phyloP scores from a whole-genome alignment of 2,888 invertebrate genomes.

The Aromia moschata region DNA sequence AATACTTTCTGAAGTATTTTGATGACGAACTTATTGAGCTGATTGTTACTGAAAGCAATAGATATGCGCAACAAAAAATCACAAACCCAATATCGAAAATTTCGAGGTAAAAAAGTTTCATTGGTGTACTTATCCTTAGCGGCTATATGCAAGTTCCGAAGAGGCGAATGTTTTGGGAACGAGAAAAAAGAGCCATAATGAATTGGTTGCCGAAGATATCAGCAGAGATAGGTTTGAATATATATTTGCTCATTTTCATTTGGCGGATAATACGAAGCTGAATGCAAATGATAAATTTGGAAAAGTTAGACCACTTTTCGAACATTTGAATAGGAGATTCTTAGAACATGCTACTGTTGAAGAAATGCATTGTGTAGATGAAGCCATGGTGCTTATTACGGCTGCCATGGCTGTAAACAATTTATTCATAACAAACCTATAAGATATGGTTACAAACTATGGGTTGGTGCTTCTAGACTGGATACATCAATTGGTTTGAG shows the following conservation, averaged over 20 bases:
- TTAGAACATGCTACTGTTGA: not conserved
- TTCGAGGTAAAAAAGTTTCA: not conserved
- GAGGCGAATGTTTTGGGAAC: too few species aligned
- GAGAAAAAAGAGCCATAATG: too few species aligned
- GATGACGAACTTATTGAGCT: too few species aligned
- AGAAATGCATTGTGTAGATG: not conserved
- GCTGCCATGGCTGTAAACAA: too few species aligned
- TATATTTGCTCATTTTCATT: not conserved
- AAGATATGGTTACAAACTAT: too few species aligned
- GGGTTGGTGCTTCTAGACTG: constrained; percentile 45
- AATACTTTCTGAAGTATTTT: too few species aligned
- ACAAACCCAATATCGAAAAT: not conserved
- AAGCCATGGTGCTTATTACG: too few species aligned
- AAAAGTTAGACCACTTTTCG: not conserved
- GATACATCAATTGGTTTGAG: constrained; percentile 47
- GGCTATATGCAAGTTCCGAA: not conserved
- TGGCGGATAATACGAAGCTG: not conserved
- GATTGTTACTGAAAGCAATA: too few species aligned
- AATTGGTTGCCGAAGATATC: too few species aligned
- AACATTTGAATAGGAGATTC: not conserved
- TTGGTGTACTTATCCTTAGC: not conserved
- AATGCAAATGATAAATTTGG: constrained; percentile 1
- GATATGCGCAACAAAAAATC: not conserved
- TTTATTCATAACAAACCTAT: too few species aligned
- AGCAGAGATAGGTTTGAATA: not conserved